Percentiles rank a stretch among this genome's conserved stretches.
phyloP scores from a whole-genome alignment of 2,113 vertebrate species.

The Mirounga angustirostris region DNA sequence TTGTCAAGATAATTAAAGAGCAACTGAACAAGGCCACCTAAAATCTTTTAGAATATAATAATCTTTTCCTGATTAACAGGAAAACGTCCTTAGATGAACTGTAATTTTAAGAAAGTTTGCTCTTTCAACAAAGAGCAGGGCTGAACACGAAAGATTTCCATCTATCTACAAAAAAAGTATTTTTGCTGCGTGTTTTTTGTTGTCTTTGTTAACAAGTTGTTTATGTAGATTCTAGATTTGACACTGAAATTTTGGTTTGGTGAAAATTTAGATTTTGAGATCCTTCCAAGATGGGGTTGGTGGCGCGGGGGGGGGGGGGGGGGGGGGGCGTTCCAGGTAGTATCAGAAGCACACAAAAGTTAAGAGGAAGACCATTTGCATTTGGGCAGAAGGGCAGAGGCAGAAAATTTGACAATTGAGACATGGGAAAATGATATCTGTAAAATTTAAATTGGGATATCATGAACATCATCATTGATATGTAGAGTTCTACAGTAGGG shows the following conservation, averaged over 20 bases:
- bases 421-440: neutral
- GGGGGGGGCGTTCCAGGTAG: neutral
- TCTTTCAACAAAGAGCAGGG: neutral
- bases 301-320: fast-evolving
- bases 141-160: neutral
- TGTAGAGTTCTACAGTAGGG: neutral
- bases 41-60: slow-evolving; percentile 48
- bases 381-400: neutral
- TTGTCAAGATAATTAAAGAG: slow-evolving; percentile 58
- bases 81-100: slow-evolving; percentile 27
- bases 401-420: neutral
- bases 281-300: neutral
- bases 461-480: neutral
- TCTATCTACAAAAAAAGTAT: neutral
- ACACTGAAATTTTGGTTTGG: neutral
- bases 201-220: neutral
- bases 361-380: neutral
- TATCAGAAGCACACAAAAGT: neutral
- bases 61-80: neutral
- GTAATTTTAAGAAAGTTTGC: neutral
- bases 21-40: neutral
- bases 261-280: neutral
- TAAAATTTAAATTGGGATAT: neutral
- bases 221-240: neutral
- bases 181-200: neutral